These are phyloP conservation scores for Albula goreensis DNA, from an alignment of 2,113 vertebrate species.

Conservation along the genomic window DNA sequence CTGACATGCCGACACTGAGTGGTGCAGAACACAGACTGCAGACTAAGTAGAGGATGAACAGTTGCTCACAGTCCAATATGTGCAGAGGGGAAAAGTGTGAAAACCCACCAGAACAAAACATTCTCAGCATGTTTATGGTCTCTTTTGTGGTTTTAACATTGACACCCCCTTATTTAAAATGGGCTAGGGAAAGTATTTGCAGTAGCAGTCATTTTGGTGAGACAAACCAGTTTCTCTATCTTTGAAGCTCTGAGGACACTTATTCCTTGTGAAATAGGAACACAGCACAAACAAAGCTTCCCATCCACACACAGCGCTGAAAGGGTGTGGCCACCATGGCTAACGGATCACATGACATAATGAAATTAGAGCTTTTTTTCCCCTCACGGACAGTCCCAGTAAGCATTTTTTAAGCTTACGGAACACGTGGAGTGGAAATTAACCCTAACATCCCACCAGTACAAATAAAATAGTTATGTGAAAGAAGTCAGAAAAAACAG, in stretches of 20 bases:
- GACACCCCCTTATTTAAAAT: not conserved
- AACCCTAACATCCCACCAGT: slow-evolving; percentile 2
- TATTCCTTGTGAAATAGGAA: not conserved
- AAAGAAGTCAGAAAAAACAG: slow-evolving; percentile 33
- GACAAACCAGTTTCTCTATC: too few species aligned
- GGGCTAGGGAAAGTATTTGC: not conserved
- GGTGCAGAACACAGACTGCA: not conserved
- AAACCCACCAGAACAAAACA: not conserved
- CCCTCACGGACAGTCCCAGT: slow-evolving; percentile 40
- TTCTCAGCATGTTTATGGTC: not conserved
- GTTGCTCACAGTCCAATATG: not conserved
- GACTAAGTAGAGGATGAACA: not conserved
- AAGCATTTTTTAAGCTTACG: slow-evolving; percentile 18
- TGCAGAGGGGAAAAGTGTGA: not conserved
- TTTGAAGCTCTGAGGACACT: too few species aligned
- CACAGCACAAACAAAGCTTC: not conserved
- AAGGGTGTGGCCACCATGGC: slow-evolving; percentile 4
- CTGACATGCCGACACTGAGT: too few species aligned
- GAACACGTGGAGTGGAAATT: slow-evolving; percentile 40
- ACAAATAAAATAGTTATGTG: slow-evolving; percentile 53
- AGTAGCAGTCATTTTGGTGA: not conserved
- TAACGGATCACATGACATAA: slow-evolving; percentile 44
- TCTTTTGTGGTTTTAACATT: not conserved
- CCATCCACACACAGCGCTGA: slow-evolving; percentile 24
- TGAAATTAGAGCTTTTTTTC: slow-evolving; percentile 48